Evolutionary conservation across 2,113 vertebrate species (phyloP).

Genomic region (Eubucco bourcierii): DNA sequence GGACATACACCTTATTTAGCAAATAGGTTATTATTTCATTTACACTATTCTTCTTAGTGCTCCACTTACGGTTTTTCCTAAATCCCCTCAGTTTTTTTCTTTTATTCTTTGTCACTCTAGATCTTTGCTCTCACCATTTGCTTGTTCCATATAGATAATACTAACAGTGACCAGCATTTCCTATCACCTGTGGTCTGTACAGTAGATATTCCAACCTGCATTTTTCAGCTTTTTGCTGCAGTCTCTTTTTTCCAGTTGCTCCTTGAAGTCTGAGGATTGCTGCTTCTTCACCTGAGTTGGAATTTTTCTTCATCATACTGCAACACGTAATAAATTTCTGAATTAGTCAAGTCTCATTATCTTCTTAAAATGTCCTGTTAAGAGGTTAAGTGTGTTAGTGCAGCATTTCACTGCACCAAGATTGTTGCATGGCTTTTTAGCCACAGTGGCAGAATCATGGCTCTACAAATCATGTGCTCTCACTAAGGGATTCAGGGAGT

Average conservation of each 20-base stretch:
- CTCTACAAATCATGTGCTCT: background rate
- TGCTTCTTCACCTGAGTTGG: background rate
- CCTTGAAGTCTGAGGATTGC: background rate
- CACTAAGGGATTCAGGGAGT: background rate
- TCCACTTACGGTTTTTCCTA: background rate
- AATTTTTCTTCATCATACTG: background rate
- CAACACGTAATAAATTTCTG: background rate
- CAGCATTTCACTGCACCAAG: background rate
- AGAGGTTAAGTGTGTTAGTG: background rate
- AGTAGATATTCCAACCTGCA: background rate
- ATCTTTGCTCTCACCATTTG: background rate
- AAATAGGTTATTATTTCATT: background rate
- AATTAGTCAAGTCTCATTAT: background rate
- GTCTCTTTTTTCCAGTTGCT: background rate
- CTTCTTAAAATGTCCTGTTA: background rate
- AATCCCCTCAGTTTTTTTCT: background rate
- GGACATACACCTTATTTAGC: background rate
- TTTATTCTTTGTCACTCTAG: background rate
- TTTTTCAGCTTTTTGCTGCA: background rate
- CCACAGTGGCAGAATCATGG: background rate
- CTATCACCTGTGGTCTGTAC: background rate
- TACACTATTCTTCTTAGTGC: fast-evolving
- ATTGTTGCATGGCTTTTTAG: background rate
- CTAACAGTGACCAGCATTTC: background rate
- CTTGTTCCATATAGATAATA: background rate